Evolutionary conservation across 2,888 invertebrate genomes (phyloP).

Genomic region (Rhamphomyia laevipes): DNA sequence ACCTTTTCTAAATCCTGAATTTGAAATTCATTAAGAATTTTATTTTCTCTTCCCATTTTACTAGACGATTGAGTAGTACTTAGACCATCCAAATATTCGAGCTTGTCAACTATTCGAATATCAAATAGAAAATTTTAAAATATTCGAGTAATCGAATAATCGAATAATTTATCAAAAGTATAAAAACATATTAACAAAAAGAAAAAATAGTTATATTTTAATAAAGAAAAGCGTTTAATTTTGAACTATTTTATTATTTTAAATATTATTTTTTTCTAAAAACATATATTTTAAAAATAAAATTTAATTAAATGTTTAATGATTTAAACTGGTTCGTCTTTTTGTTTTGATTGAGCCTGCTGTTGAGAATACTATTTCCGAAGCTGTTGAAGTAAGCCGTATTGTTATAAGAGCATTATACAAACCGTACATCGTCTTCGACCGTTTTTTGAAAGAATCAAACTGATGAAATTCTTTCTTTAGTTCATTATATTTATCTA

Average conservation of each 20-base stretch:
- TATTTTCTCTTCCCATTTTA: too few species aligned
- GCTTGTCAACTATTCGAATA: background rate
- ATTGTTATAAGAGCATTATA: background rate
- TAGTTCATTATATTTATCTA: background rate
- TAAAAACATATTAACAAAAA: background rate
- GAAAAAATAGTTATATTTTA: background rate
- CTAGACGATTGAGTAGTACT: too few species aligned
- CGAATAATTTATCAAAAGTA: background rate
- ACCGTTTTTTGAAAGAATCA: background rate
- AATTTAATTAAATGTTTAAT: background rate
- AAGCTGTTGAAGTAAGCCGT: background rate
- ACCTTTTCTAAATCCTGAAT: background rate
- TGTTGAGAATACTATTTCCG: background rate
- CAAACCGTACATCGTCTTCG: background rate
- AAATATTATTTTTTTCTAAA: background rate
- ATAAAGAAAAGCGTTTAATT: background rate
- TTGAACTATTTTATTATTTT: background rate
- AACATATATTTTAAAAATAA: background rate
- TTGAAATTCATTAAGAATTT: too few species aligned
- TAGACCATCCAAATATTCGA: background rate
- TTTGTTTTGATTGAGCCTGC: background rate
- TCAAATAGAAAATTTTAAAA: background rate
- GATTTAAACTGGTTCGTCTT: background rate
- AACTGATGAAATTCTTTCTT: background rate
- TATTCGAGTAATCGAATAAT: too few species aligned